Base-by-base conservation (phyloP, 2,113 vertebrate species). In the Pluvianellus socialis region DNA sequence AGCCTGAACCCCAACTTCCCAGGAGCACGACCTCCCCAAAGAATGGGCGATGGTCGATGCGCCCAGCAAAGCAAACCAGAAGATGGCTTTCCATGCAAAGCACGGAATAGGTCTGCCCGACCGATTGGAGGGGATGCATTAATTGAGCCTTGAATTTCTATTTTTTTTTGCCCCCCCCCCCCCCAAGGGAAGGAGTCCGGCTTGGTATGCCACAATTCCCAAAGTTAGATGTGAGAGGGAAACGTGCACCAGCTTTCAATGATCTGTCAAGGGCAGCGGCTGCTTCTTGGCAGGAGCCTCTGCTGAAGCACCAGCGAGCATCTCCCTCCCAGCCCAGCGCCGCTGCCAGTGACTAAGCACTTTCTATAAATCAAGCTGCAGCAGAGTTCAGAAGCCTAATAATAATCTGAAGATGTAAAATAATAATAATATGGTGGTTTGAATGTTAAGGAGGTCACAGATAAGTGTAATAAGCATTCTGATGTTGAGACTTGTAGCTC, bases 281-380 rank as follows among this genome's bases (percentile, higher is more conserved):
- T 68, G 84, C 62, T 87, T 92, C 94, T 96, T 94, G 95, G 97
- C 96, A 96, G 75, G 81, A 92, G 88, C 44, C 66, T 83, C 63
- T 76, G 66, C 91, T 66, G 75, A 61, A 81, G n/a, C 85, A 50
- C 70, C 79, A 63, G 86, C 2, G 30, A 96, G 90, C 92, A 95
- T 92, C 91, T 68, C 65, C 71, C 49, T 95, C 65, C 42, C 93
- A 90, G 92, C 94, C 42, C 94, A 84, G 91, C 77, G 5, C 71
- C 58, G 17, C 72, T 96, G 95, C 96, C 95, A 86, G 90, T 98
- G 97, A 97, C 95, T 96, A 97, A 97, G 96, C 97, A 97, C 35
- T 97, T 97, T 94, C 90, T 84, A 90, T 88, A 94, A 96, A 96
- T 95, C 94, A 96, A 95, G 94, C 88, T 92, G 95, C 94, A 89